Conservation (phyloP, 2,113 vertebrate genomes). For the Nycticryphes semicollaris region DNA sequence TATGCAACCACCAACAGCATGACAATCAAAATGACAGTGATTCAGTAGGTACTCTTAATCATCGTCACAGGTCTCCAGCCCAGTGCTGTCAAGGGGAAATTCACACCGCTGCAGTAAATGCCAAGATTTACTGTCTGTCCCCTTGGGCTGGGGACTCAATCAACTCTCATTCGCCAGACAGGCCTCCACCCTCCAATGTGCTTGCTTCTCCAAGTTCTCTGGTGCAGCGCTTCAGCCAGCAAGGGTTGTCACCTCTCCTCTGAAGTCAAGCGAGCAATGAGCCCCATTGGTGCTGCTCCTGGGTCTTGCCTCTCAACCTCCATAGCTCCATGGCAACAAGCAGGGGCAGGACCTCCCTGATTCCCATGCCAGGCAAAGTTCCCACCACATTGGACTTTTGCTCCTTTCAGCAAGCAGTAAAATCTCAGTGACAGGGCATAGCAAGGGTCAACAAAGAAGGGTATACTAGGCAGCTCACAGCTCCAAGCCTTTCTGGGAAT, state of each 20-base stretch:
- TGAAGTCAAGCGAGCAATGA: background rate
- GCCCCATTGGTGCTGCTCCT: background rate
- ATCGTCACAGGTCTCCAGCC: background rate
- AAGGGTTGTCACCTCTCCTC: background rate
- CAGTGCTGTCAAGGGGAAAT: background rate
- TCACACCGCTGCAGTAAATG: background rate
- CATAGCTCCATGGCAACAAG: accelerated
- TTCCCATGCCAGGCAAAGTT: background rate
- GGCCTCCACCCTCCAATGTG: background rate
- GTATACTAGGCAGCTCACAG: background rate
- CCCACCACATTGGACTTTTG: background rate
- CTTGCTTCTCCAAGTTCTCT: background rate
- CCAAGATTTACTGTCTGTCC: background rate
- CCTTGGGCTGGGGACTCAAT: background rate
- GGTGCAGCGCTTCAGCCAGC: background rate
- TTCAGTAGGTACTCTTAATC: background rate
- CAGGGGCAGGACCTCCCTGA: background rate
- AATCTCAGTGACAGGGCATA: background rate
- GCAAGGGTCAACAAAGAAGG: background rate
- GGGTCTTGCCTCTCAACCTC: background rate
- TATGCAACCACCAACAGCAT: background rate
- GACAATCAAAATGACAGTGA: constrained; percentile 23
- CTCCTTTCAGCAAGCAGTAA: background rate
- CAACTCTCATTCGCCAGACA: background rate
- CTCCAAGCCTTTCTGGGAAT: background rate